Conservation (phyloP, 2,888 invertebrate genomes). For the Cordylochernes scorpioides region DNA sequence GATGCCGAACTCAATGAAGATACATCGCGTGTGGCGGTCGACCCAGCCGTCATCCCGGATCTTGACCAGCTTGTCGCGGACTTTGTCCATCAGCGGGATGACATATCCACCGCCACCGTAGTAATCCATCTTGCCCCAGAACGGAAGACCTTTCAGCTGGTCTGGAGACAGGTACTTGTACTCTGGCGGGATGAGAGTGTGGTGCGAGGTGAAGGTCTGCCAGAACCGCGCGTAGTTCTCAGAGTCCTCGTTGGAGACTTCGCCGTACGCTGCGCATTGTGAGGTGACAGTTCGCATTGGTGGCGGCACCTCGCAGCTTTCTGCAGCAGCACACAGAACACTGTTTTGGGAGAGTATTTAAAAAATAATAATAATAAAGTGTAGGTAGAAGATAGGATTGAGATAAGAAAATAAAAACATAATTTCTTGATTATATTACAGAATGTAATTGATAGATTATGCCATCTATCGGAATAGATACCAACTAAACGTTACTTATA, state of each 20-base stretch:
- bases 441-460: too few relatives aligned
- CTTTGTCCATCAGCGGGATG: slow-evolving; percentile 17
- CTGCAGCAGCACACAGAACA: not conserved
- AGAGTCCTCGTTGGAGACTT: slow-evolving; percentile 7
- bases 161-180: slow-evolving; percentile 17
- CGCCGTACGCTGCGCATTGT: slow-evolving; percentile 8
- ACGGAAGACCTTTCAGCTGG: slow-evolving; percentile 21
- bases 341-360: not conserved
- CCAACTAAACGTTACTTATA: too few relatives aligned
- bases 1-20: slow-evolving; percentile 27
- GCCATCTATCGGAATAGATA: too few relatives aligned
- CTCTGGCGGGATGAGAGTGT: slow-evolving; percentile 6
- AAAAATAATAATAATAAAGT: not conserved
- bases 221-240: slow-evolving; percentile 4
- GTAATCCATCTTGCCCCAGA: slow-evolving; percentile 20
- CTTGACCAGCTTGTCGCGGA: slow-evolving; percentile 5
- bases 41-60: slow-evolving; percentile 22
- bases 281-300: slow-evolving; percentile 2
- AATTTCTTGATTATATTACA: not conserved
- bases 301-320: slow-evolving; percentile 4
- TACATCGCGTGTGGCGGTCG: slow-evolving; percentile 24
- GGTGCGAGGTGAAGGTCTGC: slow-evolving; percentile 4
- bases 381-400: not conserved
- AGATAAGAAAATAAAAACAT: not conserved
- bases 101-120: slow-evolving; percentile 27